Conservation (phyloP, 2,888 invertebrate genomes). For the Cataglyphis albicans region DNA sequence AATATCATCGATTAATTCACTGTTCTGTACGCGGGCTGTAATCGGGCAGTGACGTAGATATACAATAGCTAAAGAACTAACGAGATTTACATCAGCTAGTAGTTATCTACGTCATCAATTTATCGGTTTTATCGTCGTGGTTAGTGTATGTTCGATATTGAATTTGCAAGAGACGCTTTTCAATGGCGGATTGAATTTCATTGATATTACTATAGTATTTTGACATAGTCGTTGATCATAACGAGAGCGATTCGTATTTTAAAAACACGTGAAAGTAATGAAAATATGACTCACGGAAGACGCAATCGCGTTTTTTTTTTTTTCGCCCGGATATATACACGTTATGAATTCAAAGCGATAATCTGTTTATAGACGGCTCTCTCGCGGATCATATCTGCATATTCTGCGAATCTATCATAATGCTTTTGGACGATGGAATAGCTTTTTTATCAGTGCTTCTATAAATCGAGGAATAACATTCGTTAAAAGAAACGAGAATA, state of each 20-base stretch:
- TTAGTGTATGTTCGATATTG: slow-evolving; percentile 14
- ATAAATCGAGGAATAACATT: slow-evolving; percentile 6
- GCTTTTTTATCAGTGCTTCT: background rate
- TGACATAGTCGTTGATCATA: background rate
- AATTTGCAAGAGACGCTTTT: slow-evolving; percentile 44
- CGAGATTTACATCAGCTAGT: slow-evolving; percentile 42
- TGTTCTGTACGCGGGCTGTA: slow-evolving; percentile 1
- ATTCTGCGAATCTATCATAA: slow-evolving; percentile 35
- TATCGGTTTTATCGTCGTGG: slow-evolving; percentile 38
- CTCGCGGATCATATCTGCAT: slow-evolving; percentile 20
- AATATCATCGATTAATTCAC: slow-evolving; percentile 20
- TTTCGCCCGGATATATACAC: slow-evolving; percentile 12
- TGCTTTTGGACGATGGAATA: background rate
- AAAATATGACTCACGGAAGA: slow-evolving; percentile 15
- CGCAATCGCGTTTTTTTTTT: background rate
- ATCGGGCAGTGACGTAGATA: background rate
- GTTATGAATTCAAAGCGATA: slow-evolving; percentile 21
- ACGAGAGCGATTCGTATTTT: background rate
- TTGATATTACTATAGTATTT: slow-evolving; percentile 24
- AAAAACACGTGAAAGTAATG: slow-evolving; percentile 27
- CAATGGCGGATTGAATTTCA: slow-evolving; percentile 31
- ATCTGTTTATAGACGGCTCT: background rate
- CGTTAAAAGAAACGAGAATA: background rate
- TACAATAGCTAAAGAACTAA: slow-evolving; percentile 34
- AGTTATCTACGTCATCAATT: slow-evolving; percentile 52